Evolutionary conservation across 2,797 vertebrate genomes (phyloP).

Genomic region (Rhodeus uyekii): DNA sequence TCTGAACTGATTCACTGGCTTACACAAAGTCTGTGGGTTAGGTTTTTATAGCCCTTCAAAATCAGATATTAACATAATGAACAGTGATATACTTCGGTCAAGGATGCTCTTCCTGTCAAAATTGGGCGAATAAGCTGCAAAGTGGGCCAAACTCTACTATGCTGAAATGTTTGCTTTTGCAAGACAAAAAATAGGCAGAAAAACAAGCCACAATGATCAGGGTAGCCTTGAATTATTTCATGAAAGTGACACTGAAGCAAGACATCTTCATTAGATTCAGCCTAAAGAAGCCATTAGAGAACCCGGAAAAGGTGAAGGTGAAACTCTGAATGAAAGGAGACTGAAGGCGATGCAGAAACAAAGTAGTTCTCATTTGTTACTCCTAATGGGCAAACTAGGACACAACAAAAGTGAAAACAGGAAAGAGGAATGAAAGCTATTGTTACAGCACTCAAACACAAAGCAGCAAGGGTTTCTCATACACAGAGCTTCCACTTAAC

Average conservation of each 20-base stretch:
- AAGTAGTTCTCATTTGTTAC: slow-evolving; percentile 6
- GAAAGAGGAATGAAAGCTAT: slow-evolving; percentile 7
- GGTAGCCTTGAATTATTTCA: slow-evolving; percentile 36
- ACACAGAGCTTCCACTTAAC: not conserved
- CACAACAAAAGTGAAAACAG: slow-evolving; percentile 26
- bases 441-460: not conserved
- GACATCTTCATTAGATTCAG: slow-evolving; percentile 36
- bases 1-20: not conserved
- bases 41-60: not conserved
- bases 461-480: not conserved
- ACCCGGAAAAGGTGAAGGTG: slow-evolving; percentile 8
- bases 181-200: not conserved
- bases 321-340: slow-evolving; percentile 5
- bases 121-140: not conserved
- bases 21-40: not conserved
- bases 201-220: slow-evolving; percentile 18
- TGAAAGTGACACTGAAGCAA: slow-evolving; percentile 3
- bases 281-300: slow-evolving; percentile 7
- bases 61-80: not conserved
- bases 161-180: not conserved
- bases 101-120: not conserved
- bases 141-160: not conserved
- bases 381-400: slow-evolving; percentile 26
- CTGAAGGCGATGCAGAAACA: not conserved
- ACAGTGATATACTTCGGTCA: not conserved